A percentile compares a stretch with the other conserved stretches of the same genome.
Conservation (phyloP, 2,797 vertebrate species). For the Paguma larvata region DNA sequence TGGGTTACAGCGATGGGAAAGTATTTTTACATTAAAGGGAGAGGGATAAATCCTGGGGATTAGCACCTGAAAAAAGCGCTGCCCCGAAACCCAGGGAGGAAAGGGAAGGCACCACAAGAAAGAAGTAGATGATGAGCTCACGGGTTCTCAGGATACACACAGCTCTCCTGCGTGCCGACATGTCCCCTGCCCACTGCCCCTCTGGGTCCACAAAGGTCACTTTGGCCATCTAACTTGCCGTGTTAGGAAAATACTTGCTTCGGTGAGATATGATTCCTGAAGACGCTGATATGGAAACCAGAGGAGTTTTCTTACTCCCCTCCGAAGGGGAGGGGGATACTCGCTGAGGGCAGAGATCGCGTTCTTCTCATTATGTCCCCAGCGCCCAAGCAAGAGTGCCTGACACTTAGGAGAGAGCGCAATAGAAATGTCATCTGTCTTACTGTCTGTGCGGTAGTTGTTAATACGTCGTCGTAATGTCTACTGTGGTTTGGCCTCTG, state of each 20-base stretch:
- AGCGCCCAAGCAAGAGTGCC: neutral
- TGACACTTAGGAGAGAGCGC: neutral
- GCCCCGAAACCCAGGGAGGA: neutral
- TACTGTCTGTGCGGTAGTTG: neutral
- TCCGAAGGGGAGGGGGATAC: neutral
- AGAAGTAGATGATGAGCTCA: neutral
- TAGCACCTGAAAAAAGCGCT: slow-evolving; percentile 22
- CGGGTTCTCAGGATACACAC: neutral
- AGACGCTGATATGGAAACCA: neutral
- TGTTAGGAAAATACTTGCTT: slow-evolving; percentile 43
- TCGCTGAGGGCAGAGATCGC: neutral
- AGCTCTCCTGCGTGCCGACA: neutral
- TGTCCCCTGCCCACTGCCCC: neutral
- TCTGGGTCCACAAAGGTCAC: neutral
- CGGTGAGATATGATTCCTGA: slow-evolving; percentile 13
- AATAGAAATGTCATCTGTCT: neutral
- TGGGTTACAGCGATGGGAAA: slow-evolving; percentile 38
- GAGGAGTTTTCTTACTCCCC: slow-evolving; percentile 14
- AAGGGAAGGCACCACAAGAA: neutral
- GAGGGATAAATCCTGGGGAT: slow-evolving; percentile 55
- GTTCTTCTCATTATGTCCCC: neutral
- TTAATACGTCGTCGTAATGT: neutral
- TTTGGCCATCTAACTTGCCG: neutral
- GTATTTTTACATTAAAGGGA: slow-evolving; percentile 70
- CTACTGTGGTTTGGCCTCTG: neutral